A percentile compares a stretch with the other conserved stretches of the same genome.
Conservation (phyloP, 1,140 invertebrate genomes). For the Papilio xuthus region DNA sequence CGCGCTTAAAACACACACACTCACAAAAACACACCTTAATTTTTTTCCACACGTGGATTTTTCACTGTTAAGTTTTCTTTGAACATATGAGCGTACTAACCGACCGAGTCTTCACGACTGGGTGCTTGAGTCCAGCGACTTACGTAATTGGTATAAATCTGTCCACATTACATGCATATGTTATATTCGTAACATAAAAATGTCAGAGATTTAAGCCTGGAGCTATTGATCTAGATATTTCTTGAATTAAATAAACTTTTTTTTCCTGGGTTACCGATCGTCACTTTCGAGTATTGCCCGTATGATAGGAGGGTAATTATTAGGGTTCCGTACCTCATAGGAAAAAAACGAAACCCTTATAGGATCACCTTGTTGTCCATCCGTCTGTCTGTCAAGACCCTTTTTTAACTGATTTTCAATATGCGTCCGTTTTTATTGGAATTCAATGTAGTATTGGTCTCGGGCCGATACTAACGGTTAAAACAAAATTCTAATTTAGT, state of each 20-base stretch:
- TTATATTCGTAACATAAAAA: constrained; percentile 8
- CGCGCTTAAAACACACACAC: not conserved
- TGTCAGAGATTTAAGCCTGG: constrained; percentile 16
- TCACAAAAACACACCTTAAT: not conserved
- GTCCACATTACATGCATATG: not conserved
- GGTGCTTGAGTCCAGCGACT: not conserved
- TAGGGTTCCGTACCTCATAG: too few species aligned
- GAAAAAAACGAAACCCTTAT: too few species aligned
- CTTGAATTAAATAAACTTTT: not conserved
- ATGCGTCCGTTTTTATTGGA: too few species aligned
- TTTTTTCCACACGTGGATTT: constrained; percentile 12
- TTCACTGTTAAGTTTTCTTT: constrained; percentile 15
- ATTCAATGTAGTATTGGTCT: not conserved
- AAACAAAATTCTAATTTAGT: not conserved
- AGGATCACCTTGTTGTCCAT: too few species aligned
- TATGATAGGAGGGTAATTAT: too few species aligned
- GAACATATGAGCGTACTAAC: constrained; percentile 1
- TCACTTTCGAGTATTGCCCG: too few species aligned
- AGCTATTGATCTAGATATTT: constrained; percentile 4
- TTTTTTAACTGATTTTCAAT: too few species aligned
- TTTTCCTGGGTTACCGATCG: too few species aligned
- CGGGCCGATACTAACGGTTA: too few species aligned
- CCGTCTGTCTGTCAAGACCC: too few species aligned
- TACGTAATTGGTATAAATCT: constrained; percentile 30
- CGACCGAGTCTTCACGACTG: constrained; percentile 10